These are phyloP conservation scores for Halictus rubicundus DNA, from an alignment of 1,140 invertebrate genomes.

Conservation along the genomic window DNA sequence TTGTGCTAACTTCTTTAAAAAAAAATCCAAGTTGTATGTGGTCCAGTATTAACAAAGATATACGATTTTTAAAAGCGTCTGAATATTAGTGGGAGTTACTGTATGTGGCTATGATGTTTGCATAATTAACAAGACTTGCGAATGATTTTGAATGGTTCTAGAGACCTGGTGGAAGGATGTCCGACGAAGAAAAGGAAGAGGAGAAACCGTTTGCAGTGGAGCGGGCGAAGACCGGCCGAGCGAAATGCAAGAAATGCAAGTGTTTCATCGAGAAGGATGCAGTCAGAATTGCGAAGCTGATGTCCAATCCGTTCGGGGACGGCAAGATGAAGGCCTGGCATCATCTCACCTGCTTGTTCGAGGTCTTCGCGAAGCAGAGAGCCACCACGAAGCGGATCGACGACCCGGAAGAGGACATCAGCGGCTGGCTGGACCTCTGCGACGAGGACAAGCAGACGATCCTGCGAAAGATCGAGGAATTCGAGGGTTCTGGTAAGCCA, in stretches of 20 bases:
- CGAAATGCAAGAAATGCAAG: constrained; percentile 94
- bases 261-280: constrained; percentile 87
- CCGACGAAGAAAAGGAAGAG: constrained; percentile 71
- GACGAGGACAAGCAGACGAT: constrained; percentile 86
- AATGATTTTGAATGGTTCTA: neutral
- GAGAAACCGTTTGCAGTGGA: constrained; percentile 86
- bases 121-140: too few species aligned
- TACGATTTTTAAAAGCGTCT: too few species aligned
- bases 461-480: constrained; percentile 82
- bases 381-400: constrained; percentile 91
- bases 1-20: too few species aligned
- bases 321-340: constrained; percentile 94
- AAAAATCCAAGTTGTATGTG: too few species aligned
- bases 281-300: constrained; percentile 88
- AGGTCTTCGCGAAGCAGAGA: constrained; percentile 88
- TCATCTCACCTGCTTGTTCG: constrained; percentile 90
- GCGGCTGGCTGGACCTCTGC: constrained; percentile 86
- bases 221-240: constrained; percentile 88
- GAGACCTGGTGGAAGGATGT: constrained; percentile 46
- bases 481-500: constrained; percentile 78
- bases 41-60: too few species aligned
- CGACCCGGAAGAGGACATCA: constrained; percentile 86
- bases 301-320: constrained; percentile 89
- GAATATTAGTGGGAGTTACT: too few species aligned
- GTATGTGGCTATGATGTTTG: too few species aligned